Evolutionary conservation across 2,888 invertebrate species (phyloP).

Genomic region (Seira ritae): DNA sequence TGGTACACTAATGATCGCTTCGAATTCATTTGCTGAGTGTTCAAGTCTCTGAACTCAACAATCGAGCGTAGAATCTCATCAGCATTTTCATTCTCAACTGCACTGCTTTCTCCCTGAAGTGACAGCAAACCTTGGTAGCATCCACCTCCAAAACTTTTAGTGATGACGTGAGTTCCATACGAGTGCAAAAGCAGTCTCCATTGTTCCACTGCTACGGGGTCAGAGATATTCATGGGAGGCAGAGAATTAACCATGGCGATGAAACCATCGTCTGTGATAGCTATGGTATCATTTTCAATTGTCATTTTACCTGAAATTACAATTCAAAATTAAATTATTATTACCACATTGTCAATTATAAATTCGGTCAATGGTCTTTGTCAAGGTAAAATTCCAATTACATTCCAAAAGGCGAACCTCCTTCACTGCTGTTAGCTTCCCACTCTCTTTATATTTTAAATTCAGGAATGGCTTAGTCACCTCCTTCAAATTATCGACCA

Average conservation of each 20-base stretch:
- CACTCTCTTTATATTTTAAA: neutral
- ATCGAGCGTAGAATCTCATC: neutral
- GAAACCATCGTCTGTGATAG: conserved; percentile 28
- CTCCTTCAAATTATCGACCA: neutral
- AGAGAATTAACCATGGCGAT: conserved; percentile 20
- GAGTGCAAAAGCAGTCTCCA: conserved; percentile 39
- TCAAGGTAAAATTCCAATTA: no score
- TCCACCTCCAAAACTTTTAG: conserved; percentile 37
- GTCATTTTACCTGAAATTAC: neutral
- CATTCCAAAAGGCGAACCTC: conserved; percentile 35
- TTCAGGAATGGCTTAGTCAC: conserved; percentile 14
- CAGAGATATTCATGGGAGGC: conserved; percentile 13
- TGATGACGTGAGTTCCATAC: conserved; percentile 46
- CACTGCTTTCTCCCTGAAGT: conserved; percentile 9
- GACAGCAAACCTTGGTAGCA: neutral
- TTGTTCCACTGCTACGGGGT: conserved; percentile 4
- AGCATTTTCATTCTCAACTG: no score
- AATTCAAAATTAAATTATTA: no score
- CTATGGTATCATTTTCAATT: conserved; percentile 25
- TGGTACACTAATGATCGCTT: conserved; percentile 3
- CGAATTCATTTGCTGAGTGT: neutral
- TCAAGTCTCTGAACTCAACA: conserved; percentile 6
- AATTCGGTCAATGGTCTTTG: no score
- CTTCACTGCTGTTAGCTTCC: neutral
- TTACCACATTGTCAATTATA: no score